Evolutionary conservation across 2,797 vertebrate genomes (phyloP), one percentile per base, ranked within the genome.

Genomic region (Lepidocolaptes lacrymiger): DNA sequence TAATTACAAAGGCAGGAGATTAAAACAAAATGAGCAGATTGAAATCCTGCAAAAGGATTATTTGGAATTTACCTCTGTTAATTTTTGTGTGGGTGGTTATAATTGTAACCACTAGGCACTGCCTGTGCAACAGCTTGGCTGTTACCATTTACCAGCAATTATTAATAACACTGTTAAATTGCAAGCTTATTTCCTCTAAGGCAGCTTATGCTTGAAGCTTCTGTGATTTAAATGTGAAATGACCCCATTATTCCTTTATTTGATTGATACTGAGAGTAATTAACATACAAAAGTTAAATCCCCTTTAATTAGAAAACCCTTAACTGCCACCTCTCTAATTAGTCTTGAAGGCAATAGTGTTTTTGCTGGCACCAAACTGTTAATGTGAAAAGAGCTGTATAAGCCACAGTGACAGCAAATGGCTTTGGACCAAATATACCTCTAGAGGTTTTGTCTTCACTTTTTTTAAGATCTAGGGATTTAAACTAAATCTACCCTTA

Each of bases 181-280:
- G 51, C 48, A 61, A 79, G 34, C 17, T 96, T 64, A 76, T 96
- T 93, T 94, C 59, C 83, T 86, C 85, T 61, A 89, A 84, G 81
- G 71, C 16, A 2, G 59, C 17, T 92, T 92, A 69, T 64, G 91
- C 82, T 91, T 81, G 85, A 93, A 91, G 85, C 44, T 84, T 90
- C 91, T 95, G 85, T 95, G 73, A 94, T 94, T 96, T 93, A 94
- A 93, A 88, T 39, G 83, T 73, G 69, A 81, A 96, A 95, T 61
- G 67, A 93, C 69, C 59, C 80, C 41, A 66, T 95, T 88, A 88
- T 78, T 90, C n/a, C 36, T 94, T 77, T 79, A 71, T 80, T 94
- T 91, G 84, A 89, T 76, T 93, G 67, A 86, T 94, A 84, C 46
- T 91, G 92, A 84, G 77, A 91, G 46, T 93, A 93, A 89, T 95